These are phyloP conservation scores for Amia ocellicauda DNA, from an alignment of 2,113 vertebrate species.

Conservation along the genomic window DNA sequence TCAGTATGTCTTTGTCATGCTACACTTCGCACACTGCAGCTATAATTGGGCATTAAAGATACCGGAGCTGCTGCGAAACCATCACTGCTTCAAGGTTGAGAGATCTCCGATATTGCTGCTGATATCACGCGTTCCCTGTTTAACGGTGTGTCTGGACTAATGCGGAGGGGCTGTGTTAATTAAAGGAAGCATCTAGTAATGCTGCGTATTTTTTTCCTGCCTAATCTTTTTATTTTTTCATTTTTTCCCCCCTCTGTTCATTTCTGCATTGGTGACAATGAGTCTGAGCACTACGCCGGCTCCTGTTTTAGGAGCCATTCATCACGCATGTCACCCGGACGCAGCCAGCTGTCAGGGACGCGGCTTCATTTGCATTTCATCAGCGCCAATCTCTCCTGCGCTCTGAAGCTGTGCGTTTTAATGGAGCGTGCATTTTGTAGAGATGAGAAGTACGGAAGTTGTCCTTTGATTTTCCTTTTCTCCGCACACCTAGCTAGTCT, in stretches of 20 bases:
- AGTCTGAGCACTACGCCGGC: conserved; percentile 75
- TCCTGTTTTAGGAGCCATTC: conserved; percentile 81
- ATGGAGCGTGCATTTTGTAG: not conserved
- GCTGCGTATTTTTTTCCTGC: conserved; percentile 62
- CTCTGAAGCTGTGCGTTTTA: not conserved
- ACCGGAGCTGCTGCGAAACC: not conserved
- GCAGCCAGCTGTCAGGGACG: conserved; percentile 79
- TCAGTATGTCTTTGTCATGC: not conserved
- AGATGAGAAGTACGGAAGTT: no score
- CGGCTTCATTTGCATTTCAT: conserved; percentile 80
- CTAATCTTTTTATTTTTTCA: no score
- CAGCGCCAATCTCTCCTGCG: conserved; percentile 49
- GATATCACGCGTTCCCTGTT: not conserved
- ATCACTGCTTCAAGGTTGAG: not conserved
- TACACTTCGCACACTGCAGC: not conserved
- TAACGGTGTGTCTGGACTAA: not conserved
- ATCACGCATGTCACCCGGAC: conserved; percentile 79
- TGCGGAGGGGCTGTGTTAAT: conserved; percentile 69
- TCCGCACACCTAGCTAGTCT: no score
- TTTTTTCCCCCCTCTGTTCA: conserved; percentile 55
- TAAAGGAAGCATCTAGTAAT: conserved; percentile 80
- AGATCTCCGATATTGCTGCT: conserved; percentile 2
- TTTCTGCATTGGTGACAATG: conserved; percentile 55
- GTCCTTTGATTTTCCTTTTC: no score
- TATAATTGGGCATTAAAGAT: not conserved